Percentiles rank a stretch among this genome's conserved stretches.
Evolutionary conservation across 1,140 invertebrate genomes (phyloP).

Genomic region (Amyelois transitella): DNA sequence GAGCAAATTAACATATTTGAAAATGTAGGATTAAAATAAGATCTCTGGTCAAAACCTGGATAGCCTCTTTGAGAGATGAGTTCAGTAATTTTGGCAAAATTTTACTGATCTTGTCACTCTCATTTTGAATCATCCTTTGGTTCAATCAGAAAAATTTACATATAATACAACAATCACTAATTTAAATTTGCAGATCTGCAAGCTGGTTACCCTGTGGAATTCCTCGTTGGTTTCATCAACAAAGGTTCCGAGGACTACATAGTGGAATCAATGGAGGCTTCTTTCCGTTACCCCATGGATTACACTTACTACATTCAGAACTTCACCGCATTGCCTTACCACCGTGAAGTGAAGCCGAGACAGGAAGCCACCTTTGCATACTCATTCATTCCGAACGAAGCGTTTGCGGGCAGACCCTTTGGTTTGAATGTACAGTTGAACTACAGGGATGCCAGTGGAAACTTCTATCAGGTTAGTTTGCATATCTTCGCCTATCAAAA

Average conservation of each 20-base stretch:
- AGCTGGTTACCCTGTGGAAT: constrained; percentile 93
- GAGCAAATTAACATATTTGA: too few relatives aligned
- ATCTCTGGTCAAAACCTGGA: too few relatives aligned
- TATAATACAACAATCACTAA: background rate
- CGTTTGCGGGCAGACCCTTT: constrained; percentile 96
- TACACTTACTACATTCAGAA: constrained; percentile 99
- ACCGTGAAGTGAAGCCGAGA: constrained; percentile 90
- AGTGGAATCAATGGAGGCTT: constrained; percentile 95
- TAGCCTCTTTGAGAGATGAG: too few relatives aligned
- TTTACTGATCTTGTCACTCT: too few relatives aligned
- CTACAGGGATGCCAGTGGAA: constrained; percentile 88
- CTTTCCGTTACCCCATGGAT: constrained; percentile 99
- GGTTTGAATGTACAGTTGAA: constrained; percentile 95
- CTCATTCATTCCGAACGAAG: constrained; percentile 95
- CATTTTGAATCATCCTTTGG: too few relatives aligned
- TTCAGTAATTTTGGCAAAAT: too few relatives aligned
- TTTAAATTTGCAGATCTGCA: constrained; percentile 84
- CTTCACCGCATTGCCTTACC: constrained; percentile 94
- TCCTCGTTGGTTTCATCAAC: constrained; percentile 97
- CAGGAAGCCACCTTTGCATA: constrained; percentile 97
- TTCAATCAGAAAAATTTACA: too few relatives aligned
- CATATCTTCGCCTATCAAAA: too few relatives aligned
- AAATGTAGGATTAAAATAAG: too few relatives aligned
- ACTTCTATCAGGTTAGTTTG: constrained; percentile 76
- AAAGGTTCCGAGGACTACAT: constrained; percentile 93